Percentiles rank a stretch among this genome's conserved stretches.
These are phyloP conservation scores for Solea senegalensis DNA, from an alignment of 2,113 vertebrate genomes.

Conservation along the genomic window DNA sequence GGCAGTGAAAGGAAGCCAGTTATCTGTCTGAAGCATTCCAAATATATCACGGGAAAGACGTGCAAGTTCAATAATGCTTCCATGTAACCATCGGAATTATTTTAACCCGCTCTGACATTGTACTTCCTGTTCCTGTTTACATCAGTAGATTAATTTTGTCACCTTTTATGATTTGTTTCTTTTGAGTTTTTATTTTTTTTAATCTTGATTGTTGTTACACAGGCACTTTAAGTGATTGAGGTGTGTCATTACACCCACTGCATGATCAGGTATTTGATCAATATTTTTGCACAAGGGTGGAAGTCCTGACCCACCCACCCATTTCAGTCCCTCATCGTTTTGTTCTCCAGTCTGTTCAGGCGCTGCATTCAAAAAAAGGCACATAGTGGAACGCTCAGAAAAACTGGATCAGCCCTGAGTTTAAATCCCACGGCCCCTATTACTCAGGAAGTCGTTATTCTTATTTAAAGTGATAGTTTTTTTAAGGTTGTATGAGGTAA, in stretches of 20 bases:
- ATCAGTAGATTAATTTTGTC: slow-evolving; percentile 15
- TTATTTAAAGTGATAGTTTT: no score
- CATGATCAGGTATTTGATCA: slow-evolving; percentile 60
- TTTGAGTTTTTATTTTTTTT: slow-evolving; percentile 20
- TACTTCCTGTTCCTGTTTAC: slow-evolving; percentile 49
- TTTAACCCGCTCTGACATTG: slow-evolving; percentile 44
- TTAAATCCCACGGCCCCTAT: no score
- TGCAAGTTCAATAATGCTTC: slow-evolving; percentile 31
- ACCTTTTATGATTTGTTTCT: slow-evolving; percentile 27
- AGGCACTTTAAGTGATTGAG: slow-evolving; percentile 80
- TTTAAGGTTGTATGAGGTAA: no score
- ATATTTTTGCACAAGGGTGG: slow-evolving; percentile 71
- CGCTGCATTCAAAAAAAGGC: slow-evolving; percentile 30
- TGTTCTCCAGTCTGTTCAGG: not conserved
- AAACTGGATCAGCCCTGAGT: not conserved
- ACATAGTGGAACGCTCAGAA: slow-evolving; percentile 40
- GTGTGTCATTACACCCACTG: slow-evolving; percentile 46
- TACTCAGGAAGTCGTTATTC: no score
- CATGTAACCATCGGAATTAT: slow-evolving; percentile 31
- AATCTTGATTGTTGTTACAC: slow-evolving; percentile 73
- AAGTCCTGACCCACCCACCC: slow-evolving; percentile 3
- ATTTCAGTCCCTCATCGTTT: slow-evolving; percentile 2
- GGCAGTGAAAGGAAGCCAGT: slow-evolving; percentile 73
- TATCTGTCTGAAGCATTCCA: slow-evolving; percentile 65
- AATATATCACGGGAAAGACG: slow-evolving; percentile 47